These are phyloP conservation scores for Athene cunicularia DNA, from an alignment of 2,113 vertebrate genomes.

Conservation along the genomic window DNA sequence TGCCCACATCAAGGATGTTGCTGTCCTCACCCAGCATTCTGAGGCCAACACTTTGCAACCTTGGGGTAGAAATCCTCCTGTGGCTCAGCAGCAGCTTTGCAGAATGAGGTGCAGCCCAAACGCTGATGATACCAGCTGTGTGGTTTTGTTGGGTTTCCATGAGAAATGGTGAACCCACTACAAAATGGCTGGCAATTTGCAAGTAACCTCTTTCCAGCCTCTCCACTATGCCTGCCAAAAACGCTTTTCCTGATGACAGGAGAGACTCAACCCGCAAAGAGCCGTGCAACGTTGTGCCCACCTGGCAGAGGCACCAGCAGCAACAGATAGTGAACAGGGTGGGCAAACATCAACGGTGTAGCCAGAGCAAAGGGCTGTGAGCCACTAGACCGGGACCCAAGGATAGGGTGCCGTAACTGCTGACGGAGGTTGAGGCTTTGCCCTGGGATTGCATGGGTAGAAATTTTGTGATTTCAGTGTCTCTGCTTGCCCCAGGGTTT, in stretches of 20 bases:
- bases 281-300: rapidly evolving
- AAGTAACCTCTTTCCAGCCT: not conserved
- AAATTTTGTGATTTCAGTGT: not conserved
- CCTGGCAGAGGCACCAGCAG: not conserved
- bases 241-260: not conserved
- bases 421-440: not conserved
- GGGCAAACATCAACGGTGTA: not conserved
- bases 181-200: not conserved
- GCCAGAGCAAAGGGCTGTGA: not conserved
- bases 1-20: not conserved
- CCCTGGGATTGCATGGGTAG: rapidly evolving
- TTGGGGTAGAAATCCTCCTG: not conserved
- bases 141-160: not conserved
- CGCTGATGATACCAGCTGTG: rapidly evolving
- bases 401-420: not conserved
- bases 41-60: not conserved
- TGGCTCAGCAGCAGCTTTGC: not conserved
- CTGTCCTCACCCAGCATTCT: not conserved
- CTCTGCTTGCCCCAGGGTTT: not conserved
- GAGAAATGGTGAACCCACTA: not conserved
- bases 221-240: not conserved
- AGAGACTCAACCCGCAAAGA: not conserved
- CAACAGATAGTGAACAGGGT: not conserved
- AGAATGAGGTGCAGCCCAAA: not conserved
- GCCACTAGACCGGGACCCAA: not conserved